Base-by-base conservation (phyloP, 64 coral and sea anemone species). In the Montipora efflorescens region DNA sequence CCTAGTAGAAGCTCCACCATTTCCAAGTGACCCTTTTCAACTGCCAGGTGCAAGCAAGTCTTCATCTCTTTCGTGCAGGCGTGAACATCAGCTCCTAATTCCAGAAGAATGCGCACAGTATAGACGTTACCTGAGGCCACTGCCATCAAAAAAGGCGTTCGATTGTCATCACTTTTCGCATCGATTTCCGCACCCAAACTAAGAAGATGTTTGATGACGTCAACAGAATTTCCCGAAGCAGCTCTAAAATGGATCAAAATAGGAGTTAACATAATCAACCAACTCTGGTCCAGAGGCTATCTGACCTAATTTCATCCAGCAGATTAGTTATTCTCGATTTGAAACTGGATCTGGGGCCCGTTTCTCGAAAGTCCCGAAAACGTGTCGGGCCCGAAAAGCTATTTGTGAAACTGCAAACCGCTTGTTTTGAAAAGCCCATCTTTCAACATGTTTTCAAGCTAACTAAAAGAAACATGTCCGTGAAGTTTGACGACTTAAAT, bases 71-170 rank as follows among this genome's bases (percentile, higher is more conserved):
- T 75, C 7, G 83, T 93, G 84, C 82, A 77, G 2, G 86, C 79
- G 36, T 23, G 67, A 3, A 86, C 87, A 64, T 96, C 88, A 23
- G 92, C 81, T 15, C 95, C 95, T 87, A 25, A 76, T 53, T 94
- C 92, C 16, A 94, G 83, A 7, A 96, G 50, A 11, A 77, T 16
- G 13, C 57, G 93, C 10, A 82, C 95, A 36, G 87, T 77, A 22
- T 87, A 53, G 8, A 70, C 75, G 28, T 59, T 47, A 9, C 72
- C 72, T 47, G 72, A 44, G 23, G 72, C 73, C 3, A 94, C 92
- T 46, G 95, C 95, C 76, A 57, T 67, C 13, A 96, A 75, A 75
- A 96, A 94, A 67, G 95, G 92, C 4, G 92, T 96, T 6, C 73
- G 48, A 58, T 83, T 80, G 23, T 88, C 69, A 52, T 23, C 83